Base-by-base conservation (phyloP, 1,140 invertebrate species). In the Heliothis virescens region DNA sequence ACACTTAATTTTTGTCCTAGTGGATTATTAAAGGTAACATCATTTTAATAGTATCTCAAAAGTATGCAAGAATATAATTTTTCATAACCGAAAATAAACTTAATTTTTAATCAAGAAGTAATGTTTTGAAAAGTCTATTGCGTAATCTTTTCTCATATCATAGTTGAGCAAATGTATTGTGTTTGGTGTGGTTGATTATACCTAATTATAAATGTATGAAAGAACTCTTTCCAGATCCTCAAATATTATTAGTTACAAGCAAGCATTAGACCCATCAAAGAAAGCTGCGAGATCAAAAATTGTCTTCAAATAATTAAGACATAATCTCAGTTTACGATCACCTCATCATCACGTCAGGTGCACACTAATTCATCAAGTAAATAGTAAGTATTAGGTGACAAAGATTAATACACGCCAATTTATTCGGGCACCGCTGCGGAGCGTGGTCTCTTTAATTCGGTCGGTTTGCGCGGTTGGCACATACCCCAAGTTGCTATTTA, bases 381-480 rank as follows among this genome's bases (percentile, higher is more conserved):
- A 87, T 85, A 80, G 85, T n/a, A n/a, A 82, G 87, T 89, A 89
- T 88, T 88, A 89, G 87, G 84, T 86, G 87, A 87, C 87, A 85
- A 79, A 87, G 87, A 89, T 87, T 87, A 86, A 89, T 89, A 87
- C 77, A 53, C 80, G 75, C 76, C 87, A 87, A 89, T 89, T 87
- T 88, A 87, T 87, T 83, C 67, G 55, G 57, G 75, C 76, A 73
- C 63, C 59, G 81, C 72, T 82, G 57, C 77, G 48, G 50, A 71
- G 71, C 74, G 71, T 55, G 53, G 83, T 63, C 86, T 86, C 80
- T 82, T 80, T 82, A 83, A 85, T 85, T 85, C 75, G 75, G 80
- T 79, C 82, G 79, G 79, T 79, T 79, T 18, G 16, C 73, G 59
- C 73, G 57, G 73, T 75, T 65, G 59, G 59, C 74, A 53, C 60